Conservation (phyloP, 2,888 invertebrate genomes). For the Erpobdella octoculata region DNA sequence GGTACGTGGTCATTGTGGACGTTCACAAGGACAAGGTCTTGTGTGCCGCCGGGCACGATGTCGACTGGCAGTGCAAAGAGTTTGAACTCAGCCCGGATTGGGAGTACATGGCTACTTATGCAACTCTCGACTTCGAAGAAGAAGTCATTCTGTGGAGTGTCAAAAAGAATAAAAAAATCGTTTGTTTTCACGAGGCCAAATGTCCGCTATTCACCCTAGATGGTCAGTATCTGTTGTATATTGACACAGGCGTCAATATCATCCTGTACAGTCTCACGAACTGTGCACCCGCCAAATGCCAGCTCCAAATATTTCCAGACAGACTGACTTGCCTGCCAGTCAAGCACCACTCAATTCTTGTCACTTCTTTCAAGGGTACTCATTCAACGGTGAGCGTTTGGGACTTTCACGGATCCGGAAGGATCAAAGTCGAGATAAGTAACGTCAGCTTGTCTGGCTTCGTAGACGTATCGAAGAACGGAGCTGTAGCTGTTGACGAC, state of each 20-base stretch:
- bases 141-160: conserved; percentile 30
- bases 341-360: conserved; percentile 29
- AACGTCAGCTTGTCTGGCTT: conserved; percentile 29
- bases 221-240: conserved; percentile 31
- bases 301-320: conserved; percentile 6
- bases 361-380: conserved; percentile 13
- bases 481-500: conserved; percentile 35
- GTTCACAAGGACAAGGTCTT: conserved; percentile 1
- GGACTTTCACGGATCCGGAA: conserved; percentile 21
- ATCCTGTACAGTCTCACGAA: conserved; percentile 30
- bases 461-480: conserved; percentile 36
- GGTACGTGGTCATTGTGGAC: conserved; percentile 31
- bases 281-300: conserved; percentile 11
- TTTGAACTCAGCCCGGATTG: conserved; percentile 32
- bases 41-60: conserved; percentile 18
- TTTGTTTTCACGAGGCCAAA: conserved; percentile 24
- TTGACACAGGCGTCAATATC: conserved; percentile 24
- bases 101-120: conserved; percentile 31
- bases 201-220: conserved; percentile 36
- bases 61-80: conserved; percentile 30
- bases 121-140: background rate
- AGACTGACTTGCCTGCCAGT: conserved; percentile 25
- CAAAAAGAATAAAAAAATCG: conserved; percentile 24
- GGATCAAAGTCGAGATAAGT: background rate
- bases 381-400: conserved; percentile 20